These are phyloP conservation scores for Sipha flava DNA, from an alignment of 1,140 invertebrate genomes.

Conservation along the genomic window DNA sequence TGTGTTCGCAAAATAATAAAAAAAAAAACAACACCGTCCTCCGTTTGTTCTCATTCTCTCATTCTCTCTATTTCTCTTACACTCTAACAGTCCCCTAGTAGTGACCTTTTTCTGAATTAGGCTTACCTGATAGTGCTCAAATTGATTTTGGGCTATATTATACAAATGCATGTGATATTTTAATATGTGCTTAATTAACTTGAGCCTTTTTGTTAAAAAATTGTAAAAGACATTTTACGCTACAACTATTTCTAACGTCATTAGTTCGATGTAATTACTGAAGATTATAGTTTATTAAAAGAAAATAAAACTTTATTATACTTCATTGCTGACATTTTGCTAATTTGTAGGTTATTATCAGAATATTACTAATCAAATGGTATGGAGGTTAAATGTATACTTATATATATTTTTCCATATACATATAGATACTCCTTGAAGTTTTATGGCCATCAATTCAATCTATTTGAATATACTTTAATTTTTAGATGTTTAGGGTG, in stretches of 20 bases:
- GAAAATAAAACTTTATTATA: neutral
- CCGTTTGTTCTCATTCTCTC: no score
- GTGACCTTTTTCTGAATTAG: slow-evolving; percentile 21
- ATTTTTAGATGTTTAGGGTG: neutral
- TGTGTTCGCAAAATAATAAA: neutral
- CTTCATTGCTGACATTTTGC: no score
- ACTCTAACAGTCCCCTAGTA: neutral
- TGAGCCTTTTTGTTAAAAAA: neutral
- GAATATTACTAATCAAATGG: no score
- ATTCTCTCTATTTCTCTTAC: neutral
- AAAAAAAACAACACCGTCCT: neutral
- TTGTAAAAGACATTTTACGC: neutral
- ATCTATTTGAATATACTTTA: neutral
- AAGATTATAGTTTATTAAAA: neutral
- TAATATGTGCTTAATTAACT: neutral
- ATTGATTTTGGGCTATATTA: slow-evolving; percentile 8
- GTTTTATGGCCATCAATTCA: no score
- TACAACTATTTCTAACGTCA: neutral
- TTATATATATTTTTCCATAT: no score
- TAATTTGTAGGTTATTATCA: no score
- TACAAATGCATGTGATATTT: neutral
- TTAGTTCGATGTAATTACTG: neutral
- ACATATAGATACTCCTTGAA: no score
- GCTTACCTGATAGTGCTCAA: neutral
- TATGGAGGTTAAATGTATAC: no score